Percentiles rank a stretch among this genome's conserved stretches.
These are phyloP conservation scores for Aromia moschata DNA, from an alignment of 2,888 invertebrate genomes.

Conservation along the genomic window DNA sequence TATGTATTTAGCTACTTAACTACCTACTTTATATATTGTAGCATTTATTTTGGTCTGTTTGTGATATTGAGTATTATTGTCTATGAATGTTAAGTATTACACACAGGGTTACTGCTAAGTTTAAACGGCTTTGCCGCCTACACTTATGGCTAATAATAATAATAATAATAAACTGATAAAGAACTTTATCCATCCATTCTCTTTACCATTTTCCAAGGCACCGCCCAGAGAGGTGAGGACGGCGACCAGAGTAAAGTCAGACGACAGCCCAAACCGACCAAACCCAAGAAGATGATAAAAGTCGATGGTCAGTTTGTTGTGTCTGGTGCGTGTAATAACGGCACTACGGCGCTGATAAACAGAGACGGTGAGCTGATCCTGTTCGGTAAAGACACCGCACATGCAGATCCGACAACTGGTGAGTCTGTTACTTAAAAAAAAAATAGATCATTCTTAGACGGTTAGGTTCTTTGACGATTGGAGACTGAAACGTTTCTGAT, in stretches of 20 bases:
- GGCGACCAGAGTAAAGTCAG: constrained; percentile 83
- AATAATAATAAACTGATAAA: no score
- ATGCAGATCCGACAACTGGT: constrained; percentile 77
- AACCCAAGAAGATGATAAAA: constrained; percentile 91
- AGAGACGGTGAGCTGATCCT: constrained; percentile 89
- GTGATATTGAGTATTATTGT: no score
- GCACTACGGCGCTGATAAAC: constrained; percentile 92
- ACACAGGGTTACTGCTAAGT: no score
- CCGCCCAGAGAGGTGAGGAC: constrained; percentile 92
- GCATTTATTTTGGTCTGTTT: no score
- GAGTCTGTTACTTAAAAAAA: no score
- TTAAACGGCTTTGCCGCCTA: no score
- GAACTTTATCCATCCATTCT: no score
- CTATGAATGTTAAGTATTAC: no score
- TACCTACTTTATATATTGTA: no score
- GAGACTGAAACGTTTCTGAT: neutral
- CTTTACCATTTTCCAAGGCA: constrained; percentile 77
- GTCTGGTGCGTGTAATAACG: constrained; percentile 92
- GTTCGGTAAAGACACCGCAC: constrained; percentile 93
- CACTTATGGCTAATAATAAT: no score
- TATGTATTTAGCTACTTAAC: no score
- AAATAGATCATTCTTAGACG: no score
- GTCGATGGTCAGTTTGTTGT: constrained; percentile 86
- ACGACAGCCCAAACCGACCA: constrained; percentile 87
- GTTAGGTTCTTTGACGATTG: neutral